Evolutionary conservation across 2,113 vertebrate genomes (phyloP), one percentile per base, ranked within the genome.

Genomic region (Otis tarda): DNA sequence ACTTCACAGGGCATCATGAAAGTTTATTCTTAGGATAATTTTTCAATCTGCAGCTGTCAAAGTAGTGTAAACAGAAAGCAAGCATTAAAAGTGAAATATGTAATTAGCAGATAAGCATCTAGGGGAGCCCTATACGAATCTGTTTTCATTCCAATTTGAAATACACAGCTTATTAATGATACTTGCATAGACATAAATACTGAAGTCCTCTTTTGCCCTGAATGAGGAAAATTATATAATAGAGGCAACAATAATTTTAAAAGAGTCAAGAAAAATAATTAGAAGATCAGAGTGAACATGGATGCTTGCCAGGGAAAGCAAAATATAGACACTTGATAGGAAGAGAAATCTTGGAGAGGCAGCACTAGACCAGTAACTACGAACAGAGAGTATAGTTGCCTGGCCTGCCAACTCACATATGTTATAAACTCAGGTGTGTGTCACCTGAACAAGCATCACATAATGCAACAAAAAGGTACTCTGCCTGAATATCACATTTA

Each of bases 1-100:
- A 80, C 18, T 83, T 65, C 56, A 83, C 8, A 67, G 14, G 59
- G 37, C 71, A 89, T 28, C 56, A 61, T 0, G 0, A 11, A 93
- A 81, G 47, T 59, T 95, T 89, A 87, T 82, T 94, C 83, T 87
- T 68, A 64, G 49, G 65, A 35, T 60, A 89, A 64, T 85, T 89
- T 87, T 93, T 93, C 77, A 89, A 93, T 87, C 65, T 91, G 89
- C 77, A 96, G 65, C 95, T 93, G 65, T 83, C 78, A 33, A 89
- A 93, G 75, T 39, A 88, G 21, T 6, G 1, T 49, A 91, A 96
- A 93, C 33, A 93, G 56, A 84, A 92, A 87, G 33, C 28, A 75
- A 64, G 47, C 56, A 63, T 75, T 39, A 65, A n/a, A 87, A 84
- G 65, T 50, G 50, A 96, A 94, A 89, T 68, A 79, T 61, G 14